These are phyloP conservation scores for Sphinx pinastri DNA, from an alignment of 2,888 invertebrate species.

Conservation along the genomic window DNA sequence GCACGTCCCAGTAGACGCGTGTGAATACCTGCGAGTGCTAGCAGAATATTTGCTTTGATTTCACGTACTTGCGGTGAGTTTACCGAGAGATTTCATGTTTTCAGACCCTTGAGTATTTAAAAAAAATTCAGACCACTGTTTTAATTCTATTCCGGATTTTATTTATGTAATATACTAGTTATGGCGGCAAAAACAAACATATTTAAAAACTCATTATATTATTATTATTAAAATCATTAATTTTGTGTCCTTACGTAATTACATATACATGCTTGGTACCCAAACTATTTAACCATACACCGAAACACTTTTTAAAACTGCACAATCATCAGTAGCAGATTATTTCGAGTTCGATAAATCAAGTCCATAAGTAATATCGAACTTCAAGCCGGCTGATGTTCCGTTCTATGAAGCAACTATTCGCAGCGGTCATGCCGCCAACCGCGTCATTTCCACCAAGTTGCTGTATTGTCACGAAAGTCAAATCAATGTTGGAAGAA, in stretches of 20 bases:
- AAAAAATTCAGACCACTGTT: neutral
- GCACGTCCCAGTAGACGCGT: neutral
- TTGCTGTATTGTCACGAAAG: conserved; percentile 2
- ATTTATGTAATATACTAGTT: too few species aligned
- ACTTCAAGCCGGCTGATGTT: neutral
- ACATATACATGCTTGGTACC: too few species aligned
- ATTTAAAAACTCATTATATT: too few species aligned
- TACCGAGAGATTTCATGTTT: neutral
- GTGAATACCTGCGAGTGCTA: neutral
- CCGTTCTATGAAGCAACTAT: conserved; percentile 1
- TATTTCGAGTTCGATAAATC: neutral
- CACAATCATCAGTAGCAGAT: neutral
- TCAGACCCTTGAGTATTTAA: too few species aligned
- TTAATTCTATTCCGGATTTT: too few species aligned
- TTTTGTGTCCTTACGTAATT: too few species aligned
- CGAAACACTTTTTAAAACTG: neutral
- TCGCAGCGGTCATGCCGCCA: neutral
- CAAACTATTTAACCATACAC: too few species aligned
- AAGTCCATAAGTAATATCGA: conserved; percentile 1
- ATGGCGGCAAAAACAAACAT: too few species aligned
- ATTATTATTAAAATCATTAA: too few species aligned
- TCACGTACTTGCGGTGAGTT: neutral
- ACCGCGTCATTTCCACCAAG: conserved; percentile 3
- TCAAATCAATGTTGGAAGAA: conserved; percentile 2
- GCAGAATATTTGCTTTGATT: neutral